phyloP scores from a whole-genome alignment of 2,888 invertebrate genomes.

The Trichacis sp. region DNA sequence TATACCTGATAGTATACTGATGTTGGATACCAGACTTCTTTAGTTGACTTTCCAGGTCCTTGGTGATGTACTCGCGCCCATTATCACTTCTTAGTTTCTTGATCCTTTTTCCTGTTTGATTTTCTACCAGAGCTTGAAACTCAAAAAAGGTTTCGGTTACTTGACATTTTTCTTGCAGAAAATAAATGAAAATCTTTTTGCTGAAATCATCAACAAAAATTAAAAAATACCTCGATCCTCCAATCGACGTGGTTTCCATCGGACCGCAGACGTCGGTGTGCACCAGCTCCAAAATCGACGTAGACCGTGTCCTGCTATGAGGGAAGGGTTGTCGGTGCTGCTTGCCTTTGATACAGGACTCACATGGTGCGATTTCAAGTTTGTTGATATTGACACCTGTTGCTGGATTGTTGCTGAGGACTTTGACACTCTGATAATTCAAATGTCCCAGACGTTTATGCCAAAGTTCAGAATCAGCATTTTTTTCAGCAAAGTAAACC shows the following conservation, averaged over 20 bases:
- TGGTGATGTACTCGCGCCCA: conserved; percentile 29
- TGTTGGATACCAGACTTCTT: conserved; percentile 14
- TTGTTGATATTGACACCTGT: too few species aligned
- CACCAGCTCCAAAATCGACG: conserved; percentile 45
- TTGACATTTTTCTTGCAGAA: conserved; percentile 40
- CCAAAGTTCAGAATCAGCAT: background rate
- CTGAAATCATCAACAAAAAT: conserved; percentile 49
- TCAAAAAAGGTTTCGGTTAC: conserved; percentile 34
- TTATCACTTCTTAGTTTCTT: too few species aligned
- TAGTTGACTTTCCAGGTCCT: conserved; percentile 13
- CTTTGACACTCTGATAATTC: conserved; percentile 11
- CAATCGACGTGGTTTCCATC: too few species aligned
- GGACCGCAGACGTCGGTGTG: conserved; percentile 50
- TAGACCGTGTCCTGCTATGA: too few species aligned
- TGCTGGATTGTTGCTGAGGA: too few species aligned
- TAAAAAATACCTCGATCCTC: conserved; percentile 44
- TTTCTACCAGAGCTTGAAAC: too few species aligned
- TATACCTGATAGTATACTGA: conserved; percentile 44
- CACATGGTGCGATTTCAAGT: too few species aligned
- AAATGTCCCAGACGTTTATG: conserved; percentile 21
- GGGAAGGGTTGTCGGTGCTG: too few species aligned
- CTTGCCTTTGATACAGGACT: too few species aligned
- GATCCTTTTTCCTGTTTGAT: too few species aligned
- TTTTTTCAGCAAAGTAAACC: conserved; percentile 17
- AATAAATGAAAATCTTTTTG: conserved; percentile 45